These are phyloP conservation scores for Drosophila malerkotliana DNA, from an alignment of 1,140 invertebrate species.

Conservation along the genomic window DNA sequence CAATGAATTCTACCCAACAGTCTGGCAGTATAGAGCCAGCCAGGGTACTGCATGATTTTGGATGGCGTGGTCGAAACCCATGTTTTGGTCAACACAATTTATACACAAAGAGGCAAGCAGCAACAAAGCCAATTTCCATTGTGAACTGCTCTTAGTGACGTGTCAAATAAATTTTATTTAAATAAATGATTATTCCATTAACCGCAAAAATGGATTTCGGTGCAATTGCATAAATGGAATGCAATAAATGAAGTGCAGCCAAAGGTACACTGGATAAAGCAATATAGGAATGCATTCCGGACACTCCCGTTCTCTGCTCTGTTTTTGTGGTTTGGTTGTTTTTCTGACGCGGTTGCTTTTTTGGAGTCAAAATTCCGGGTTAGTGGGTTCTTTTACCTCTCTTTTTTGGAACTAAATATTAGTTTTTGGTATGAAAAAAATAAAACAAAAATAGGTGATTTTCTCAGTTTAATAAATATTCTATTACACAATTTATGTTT, in stretches of 20 bases:
- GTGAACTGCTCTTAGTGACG: constrained; percentile 29
- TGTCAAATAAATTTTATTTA: constrained; percentile 74
- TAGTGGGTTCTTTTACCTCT: constrained; percentile 10
- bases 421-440: no score
- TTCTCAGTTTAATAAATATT: not conserved
- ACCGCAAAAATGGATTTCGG: constrained; percentile 78
- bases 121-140: constrained; percentile 1
- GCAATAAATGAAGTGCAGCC: constrained; percentile 66
- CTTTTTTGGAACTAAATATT: constrained; percentile 26
- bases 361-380: constrained; percentile 26
- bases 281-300: not conserved
- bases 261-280: not conserved
- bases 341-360: constrained; percentile 62
- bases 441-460: not conserved
- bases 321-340: constrained; percentile 57
- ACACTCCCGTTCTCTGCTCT: constrained; percentile 29
- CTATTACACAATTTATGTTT: constrained; percentile 58
- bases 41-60: not conserved
- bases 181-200: constrained; percentile 81
- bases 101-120: not conserved
- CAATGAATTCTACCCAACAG: no score
- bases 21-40: no score
- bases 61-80: constrained; percentile 2
- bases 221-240: constrained; percentile 77
- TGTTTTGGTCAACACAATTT: constrained; percentile 55